Conservation (phyloP, 37 sponge, comb jelly and placozoan genomes). For the Ianthella basta region DNA sequence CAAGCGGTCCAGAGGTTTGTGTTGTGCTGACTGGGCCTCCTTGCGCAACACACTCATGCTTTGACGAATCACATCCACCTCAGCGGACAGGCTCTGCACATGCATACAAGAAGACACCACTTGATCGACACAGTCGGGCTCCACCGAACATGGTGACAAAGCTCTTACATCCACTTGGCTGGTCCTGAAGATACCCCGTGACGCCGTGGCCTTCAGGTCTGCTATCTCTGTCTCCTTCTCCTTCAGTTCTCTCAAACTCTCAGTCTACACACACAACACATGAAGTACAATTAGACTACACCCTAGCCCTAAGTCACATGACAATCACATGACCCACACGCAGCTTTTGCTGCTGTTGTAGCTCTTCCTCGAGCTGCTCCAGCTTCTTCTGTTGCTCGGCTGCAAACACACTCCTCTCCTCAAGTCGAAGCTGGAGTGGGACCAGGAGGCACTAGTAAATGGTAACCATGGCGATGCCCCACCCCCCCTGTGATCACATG, state of each 20-base stretch:
- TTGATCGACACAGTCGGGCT: too few species aligned
- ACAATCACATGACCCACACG: not conserved
- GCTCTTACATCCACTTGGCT: too few species aligned
- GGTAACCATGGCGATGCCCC: not conserved
- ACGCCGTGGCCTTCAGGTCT: not conserved
- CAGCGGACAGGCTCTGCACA: not conserved
- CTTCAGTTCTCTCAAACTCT: not conserved
- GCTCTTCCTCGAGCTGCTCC: not conserved
- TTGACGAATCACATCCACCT: constrained; percentile 13
- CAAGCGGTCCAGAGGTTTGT: constrained; percentile 11
- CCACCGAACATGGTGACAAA: too few species aligned
- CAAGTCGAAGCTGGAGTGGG: not conserved
- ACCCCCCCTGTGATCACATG: not conserved
- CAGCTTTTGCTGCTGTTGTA: not conserved
- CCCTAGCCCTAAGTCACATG: not conserved
- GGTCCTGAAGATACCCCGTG: not conserved
- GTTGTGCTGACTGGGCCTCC: not conserved
- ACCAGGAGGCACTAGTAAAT: not conserved
- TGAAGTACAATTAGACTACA: too few species aligned
- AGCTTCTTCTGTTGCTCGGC: not conserved
- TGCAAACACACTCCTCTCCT: not conserved
- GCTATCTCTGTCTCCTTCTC: not conserved
- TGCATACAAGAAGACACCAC: too few species aligned
- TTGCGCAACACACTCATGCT: not conserved
- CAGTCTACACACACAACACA: not conserved